phyloP scores from a whole-genome alignment of 1,140 invertebrate genomes.

The Psix sp. region DNA sequence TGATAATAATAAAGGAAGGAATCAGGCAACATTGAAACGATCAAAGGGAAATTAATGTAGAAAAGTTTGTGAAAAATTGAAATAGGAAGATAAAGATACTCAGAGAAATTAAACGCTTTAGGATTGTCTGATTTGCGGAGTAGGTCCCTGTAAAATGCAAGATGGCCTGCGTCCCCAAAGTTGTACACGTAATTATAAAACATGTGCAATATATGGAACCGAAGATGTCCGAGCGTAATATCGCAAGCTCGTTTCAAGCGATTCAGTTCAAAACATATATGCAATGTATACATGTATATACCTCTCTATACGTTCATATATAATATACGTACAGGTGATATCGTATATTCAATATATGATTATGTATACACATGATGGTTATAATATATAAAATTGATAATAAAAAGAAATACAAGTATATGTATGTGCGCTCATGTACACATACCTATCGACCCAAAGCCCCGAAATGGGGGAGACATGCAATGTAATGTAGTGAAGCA shows the following conservation, averaged over 20 bases:
- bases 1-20: conserved; percentile 57
- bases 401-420: conserved; percentile 52
- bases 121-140: conserved; percentile 77
- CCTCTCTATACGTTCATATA: no score
- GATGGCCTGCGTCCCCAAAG: conserved; percentile 78
- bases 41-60: conserved; percentile 74
- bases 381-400: conserved; percentile 7
- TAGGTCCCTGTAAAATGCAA: conserved; percentile 78
- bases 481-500: conserved; percentile 74
- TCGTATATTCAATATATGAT: no score
- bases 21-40: conserved; percentile 76
- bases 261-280: conserved; percentile 51
- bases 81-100: conserved; percentile 63
- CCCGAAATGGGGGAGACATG: conserved; percentile 72
- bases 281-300: conserved; percentile 57
- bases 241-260: conserved; percentile 30
- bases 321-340: no score
- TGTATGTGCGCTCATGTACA: conserved; percentile 62
- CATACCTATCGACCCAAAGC: conserved; percentile 69
- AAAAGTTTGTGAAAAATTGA: conserved; percentile 62
- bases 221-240: conserved; percentile 22
- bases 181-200: conserved; percentile 71
- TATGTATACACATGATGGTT: conserved; percentile 19
- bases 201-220: conserved; percentile 57
- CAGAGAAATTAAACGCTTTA: conserved; percentile 75